Evolutionary conservation across 1,140 invertebrate species (phyloP).

Genomic region (Trichonephila inaurata): DNA sequence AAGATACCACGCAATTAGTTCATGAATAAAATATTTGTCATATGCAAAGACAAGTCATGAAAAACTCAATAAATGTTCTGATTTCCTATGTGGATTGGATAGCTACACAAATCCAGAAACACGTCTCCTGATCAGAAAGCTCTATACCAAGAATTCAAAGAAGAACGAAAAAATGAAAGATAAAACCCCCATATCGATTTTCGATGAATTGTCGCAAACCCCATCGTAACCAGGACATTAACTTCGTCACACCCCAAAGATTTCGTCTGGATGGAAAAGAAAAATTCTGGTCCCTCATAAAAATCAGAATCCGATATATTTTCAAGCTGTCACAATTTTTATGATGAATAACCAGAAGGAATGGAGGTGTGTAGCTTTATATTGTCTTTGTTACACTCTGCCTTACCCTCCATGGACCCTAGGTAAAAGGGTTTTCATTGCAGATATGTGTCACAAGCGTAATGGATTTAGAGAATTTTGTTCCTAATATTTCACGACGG

Average conservation of each 20-base stretch:
- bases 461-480: background rate
- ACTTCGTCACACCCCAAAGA: background rate
- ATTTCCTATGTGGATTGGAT: background rate
- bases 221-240: background rate
- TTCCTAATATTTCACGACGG: background rate
- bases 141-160: background rate
- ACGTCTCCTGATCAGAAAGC: background rate
- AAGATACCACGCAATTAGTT: background rate
- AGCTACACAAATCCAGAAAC: background rate
- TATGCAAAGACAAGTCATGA: background rate
- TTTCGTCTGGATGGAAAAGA: background rate
- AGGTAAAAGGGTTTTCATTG: background rate
- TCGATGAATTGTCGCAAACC: background rate
- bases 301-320: conserved; percentile 7
- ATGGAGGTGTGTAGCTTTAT: background rate
- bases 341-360: background rate
- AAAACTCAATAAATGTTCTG: background rate
- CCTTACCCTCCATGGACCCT: too few relatives aligned
- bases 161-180: background rate
- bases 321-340: background rate
- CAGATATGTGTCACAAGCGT: background rate
- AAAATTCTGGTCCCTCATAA: background rate
- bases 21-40: background rate
- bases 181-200: background rate
- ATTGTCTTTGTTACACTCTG: background rate